Percentiles rank a stretch among this genome's conserved stretches.
Evolutionary conservation across 2,797 vertebrate genomes (phyloP).

Genomic region (Gallinago nigripennis): DNA sequence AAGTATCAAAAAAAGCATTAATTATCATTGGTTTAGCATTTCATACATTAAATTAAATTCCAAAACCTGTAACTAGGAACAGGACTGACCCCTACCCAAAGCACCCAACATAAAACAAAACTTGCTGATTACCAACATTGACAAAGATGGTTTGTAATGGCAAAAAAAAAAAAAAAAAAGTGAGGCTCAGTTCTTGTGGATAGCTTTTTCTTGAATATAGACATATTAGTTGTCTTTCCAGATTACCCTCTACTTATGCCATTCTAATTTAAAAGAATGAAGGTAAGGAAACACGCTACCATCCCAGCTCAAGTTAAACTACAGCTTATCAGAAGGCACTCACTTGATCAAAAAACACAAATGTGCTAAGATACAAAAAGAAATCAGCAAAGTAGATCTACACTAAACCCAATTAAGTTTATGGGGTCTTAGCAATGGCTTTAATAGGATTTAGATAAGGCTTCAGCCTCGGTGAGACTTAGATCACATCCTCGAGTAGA

Average conservation of each 20-base stretch:
- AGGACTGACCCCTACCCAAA: not conserved
- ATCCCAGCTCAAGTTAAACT: not conserved
- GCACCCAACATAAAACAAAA: not conserved
- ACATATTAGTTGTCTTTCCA: not conserved
- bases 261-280: not conserved
- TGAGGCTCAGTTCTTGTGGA: not conserved
- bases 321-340: not conserved
- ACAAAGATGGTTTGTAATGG: not conserved
- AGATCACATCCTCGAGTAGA: not conserved
- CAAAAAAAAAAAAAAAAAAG: not conserved
- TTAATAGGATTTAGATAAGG: slow-evolving; percentile 20
- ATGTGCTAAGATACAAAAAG: not conserved
- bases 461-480: not conserved
- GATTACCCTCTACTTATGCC: too few species aligned
- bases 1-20: not conserved
- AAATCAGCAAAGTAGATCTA: not conserved
- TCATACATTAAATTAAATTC: not conserved
- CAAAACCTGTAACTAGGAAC: not conserved
- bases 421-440: not conserved
- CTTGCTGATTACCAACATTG: not conserved
- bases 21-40: not conserved
- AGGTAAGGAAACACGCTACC: rapidly evolving
- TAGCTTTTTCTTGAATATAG: not conserved
- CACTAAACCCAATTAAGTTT: not conserved
- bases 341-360: not conserved